A percentile compares a stretch with the other conserved stretches of the same genome.
Conservation (phyloP, 2,888 invertebrate genomes). For the Morpho deidamia region DNA sequence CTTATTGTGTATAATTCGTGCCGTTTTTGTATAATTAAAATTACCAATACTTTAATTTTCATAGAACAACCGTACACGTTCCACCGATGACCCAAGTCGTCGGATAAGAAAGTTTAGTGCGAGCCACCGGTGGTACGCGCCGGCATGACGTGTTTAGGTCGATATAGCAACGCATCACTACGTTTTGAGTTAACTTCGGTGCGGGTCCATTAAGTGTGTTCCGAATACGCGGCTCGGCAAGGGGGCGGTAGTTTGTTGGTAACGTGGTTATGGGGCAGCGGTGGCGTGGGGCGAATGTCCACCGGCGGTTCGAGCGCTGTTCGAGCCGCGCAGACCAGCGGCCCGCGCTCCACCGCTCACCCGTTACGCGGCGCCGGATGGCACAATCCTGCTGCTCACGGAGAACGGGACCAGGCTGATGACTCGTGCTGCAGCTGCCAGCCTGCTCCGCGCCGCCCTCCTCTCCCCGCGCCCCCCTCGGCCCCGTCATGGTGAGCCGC, state of each 20-base stretch:
- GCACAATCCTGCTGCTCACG: conserved; percentile 81
- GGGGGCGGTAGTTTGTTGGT: conserved; percentile 62
- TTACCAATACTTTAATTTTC: too few relatives aligned
- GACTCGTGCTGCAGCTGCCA: conserved; percentile 73
- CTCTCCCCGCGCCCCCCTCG: conserved; percentile 75
- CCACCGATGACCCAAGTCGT: too few relatives aligned
- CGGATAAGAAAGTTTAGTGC: too few relatives aligned
- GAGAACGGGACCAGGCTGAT: conserved; percentile 81
- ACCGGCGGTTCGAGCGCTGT: conserved; percentile 76
- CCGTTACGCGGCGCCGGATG: conserved; percentile 79
- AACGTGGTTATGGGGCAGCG: conserved; percentile 75
- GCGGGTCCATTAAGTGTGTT: conserved; percentile 58
- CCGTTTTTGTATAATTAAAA: too few relatives aligned
- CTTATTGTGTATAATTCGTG: too few relatives aligned
- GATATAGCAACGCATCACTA: too few relatives aligned
- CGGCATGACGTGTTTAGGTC: too few relatives aligned
- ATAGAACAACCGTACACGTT: too few relatives aligned
- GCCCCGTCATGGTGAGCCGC: conserved; percentile 75
- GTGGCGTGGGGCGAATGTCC: conserved; percentile 69
- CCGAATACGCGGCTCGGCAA: conserved; percentile 52
- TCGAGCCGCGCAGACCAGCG: conserved; percentile 65
- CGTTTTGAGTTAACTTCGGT: neutral
- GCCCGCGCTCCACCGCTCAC: conserved; percentile 74
- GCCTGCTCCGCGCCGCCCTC: conserved; percentile 74
- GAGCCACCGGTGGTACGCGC: too few relatives aligned